Evolutionary conservation across 2,113 vertebrate genomes (phyloP).

Genomic region (Cheilinus undulatus): DNA sequence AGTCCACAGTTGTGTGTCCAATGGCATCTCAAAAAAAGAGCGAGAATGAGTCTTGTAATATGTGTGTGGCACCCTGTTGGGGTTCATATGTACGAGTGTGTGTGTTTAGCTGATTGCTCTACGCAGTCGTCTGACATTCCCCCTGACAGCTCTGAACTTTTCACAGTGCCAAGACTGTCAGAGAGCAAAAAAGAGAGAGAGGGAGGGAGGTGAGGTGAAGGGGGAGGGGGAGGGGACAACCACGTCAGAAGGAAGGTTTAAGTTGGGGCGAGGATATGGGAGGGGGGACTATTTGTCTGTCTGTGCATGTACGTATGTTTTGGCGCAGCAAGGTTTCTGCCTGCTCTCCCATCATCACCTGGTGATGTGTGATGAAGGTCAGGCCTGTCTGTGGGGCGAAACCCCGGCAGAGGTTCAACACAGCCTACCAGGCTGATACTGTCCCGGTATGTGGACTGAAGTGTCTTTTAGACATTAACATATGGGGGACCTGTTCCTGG

Average conservation of each 20-base stretch:
- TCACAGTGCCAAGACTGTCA: slow-evolving; percentile 87
- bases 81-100: slow-evolving; percentile 39
- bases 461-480: slow-evolving; percentile 40
- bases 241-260: slow-evolving; percentile 75
- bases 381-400: slow-evolving; percentile 74
- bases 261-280: slow-evolving; percentile 30
- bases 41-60: slow-evolving; percentile 24
- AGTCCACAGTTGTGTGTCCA: slow-evolving; percentile 30
- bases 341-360: slow-evolving; percentile 87
- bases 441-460: slow-evolving; percentile 32
- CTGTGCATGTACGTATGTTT: slow-evolving; percentile 61
- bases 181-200: slow-evolving; percentile 56
- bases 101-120: slow-evolving; percentile 81
- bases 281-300: slow-evolving; percentile 34
- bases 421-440: slow-evolving; percentile 44
- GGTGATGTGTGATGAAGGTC: slow-evolving; percentile 90
- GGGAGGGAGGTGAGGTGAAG: slow-evolving; percentile 45
- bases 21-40: slow-evolving; percentile 31
- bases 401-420: slow-evolving; percentile 56
- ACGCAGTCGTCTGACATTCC: slow-evolving; percentile 87
- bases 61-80: slow-evolving; percentile 14
- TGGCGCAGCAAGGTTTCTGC: slow-evolving; percentile 67
- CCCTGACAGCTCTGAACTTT: slow-evolving; percentile 98
- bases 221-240: slow-evolving; percentile 77
- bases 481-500: slow-evolving; percentile 2